phyloP scores from a whole-genome alignment of 1,140 invertebrate species.

The Papilio xuthus region DNA sequence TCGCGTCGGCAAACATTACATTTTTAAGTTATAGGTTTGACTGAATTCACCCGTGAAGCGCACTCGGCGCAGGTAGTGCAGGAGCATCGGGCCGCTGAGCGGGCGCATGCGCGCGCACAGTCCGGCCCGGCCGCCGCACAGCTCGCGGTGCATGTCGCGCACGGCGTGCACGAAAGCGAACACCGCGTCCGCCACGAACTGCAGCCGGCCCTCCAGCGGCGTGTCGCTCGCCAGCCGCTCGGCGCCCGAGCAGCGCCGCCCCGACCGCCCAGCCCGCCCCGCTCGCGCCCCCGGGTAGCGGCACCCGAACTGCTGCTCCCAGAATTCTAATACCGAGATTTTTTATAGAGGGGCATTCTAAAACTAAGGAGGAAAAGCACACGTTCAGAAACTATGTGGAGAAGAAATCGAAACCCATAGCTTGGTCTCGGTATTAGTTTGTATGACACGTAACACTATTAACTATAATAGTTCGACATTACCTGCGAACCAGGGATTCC shows the following conservation, averaged over 20 bases:
- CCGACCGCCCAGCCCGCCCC: conserved; percentile 92
- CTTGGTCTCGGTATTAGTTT: background rate
- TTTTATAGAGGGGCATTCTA: background rate
- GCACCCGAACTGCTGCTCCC: conserved; percentile 95
- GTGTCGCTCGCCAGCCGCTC: conserved; percentile 89
- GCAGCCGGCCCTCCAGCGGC: conserved; percentile 93
- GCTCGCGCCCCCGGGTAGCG: conserved; percentile 87
- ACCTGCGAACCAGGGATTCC: conserved; percentile 97
- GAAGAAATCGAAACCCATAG: background rate
- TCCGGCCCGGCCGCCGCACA: conserved; percentile 88
- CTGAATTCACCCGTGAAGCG: conserved; percentile 61
- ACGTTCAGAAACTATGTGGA: too few species aligned
- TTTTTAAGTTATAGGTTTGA: background rate
- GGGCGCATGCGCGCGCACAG: conserved; percentile 94
- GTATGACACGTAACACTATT: background rate
- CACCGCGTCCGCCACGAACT: conserved; percentile 97
- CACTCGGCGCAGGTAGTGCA: conserved; percentile 92
- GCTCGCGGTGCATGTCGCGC: conserved; percentile 91
- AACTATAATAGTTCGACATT: conserved; percentile 44
- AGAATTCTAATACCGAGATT: conserved; percentile 87
- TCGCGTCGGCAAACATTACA: too few species aligned
- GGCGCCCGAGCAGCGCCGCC: conserved; percentile 84
- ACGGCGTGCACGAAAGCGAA: conserved; percentile 95
- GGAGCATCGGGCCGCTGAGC: conserved; percentile 90
- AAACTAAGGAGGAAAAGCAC: background rate